A percentile compares a stretch with the other conserved stretches of the same genome.
Evolutionary conservation across 1,140 invertebrate species (phyloP).

Genomic region (Eriosoma lanigerum): DNA sequence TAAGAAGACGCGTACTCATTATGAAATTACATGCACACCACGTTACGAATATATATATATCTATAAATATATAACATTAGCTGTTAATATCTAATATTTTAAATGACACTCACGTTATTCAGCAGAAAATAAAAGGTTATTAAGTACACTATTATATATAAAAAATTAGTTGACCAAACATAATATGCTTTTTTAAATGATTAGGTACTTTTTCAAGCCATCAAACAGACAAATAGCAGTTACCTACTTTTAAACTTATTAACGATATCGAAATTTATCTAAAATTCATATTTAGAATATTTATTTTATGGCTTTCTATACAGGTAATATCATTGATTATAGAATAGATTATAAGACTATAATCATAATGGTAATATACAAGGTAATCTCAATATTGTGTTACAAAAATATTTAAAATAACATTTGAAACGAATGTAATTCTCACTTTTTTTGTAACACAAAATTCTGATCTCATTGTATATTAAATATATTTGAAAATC

Average conservation of each 20-base stretch:
- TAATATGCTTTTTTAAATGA: background rate
- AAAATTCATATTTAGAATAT: background rate
- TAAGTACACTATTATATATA: too few relatives aligned
- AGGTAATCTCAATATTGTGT: too few relatives aligned
- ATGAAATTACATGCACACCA: background rate
- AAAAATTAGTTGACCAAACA: background rate
- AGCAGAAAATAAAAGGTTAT: background rate
- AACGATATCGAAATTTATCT: background rate
- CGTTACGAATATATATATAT: too few relatives aligned
- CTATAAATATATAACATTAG: background rate
- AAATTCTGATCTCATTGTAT: too few relatives aligned
- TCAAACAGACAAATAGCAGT: background rate
- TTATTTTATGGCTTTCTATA: too few relatives aligned
- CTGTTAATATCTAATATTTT: slow-evolving; percentile 8
- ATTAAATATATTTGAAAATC: too few relatives aligned
- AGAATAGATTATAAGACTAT: too few relatives aligned
- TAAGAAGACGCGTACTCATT: background rate
- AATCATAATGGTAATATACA: too few relatives aligned
- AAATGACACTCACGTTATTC: slow-evolving; percentile 12
- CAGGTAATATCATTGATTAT: too few relatives aligned
- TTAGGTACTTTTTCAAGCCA: background rate
- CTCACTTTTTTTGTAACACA: too few relatives aligned
- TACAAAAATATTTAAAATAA: too few relatives aligned
- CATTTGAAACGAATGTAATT: too few relatives aligned
- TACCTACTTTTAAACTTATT: background rate